phyloP scores from a whole-genome alignment of 2,113 vertebrate species.

The Petroica traversi region DNA sequence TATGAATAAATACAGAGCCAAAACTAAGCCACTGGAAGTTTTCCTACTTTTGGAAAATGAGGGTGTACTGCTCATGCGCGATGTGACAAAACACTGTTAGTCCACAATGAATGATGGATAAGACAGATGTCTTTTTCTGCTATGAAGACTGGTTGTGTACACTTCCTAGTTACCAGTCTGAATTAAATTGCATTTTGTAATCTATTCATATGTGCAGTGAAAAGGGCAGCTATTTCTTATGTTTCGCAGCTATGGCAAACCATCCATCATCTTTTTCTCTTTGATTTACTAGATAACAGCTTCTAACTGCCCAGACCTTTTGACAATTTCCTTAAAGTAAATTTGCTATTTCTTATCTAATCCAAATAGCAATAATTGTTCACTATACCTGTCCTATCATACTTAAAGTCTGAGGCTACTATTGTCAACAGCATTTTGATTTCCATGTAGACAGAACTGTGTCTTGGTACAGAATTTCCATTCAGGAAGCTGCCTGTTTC shows the following conservation, averaged over 20 bases:
- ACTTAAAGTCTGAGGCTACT: not conserved
- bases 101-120: not conserved
- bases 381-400: not conserved
- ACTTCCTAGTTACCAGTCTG: not conserved
- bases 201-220: not conserved
- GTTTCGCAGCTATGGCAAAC: slow-evolving; percentile 4
- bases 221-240: slow-evolving; percentile 21
- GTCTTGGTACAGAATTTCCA: not conserved
- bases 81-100: not conserved
- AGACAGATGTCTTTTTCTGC: not conserved
- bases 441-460: not conserved
- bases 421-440: not conserved
- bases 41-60: not conserved
- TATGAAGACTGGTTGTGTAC: not conserved
- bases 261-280: not conserved
- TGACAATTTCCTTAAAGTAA: slow-evolving; percentile 5
- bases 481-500: not conserved
- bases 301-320: not conserved
- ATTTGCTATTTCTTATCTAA: slow-evolving; percentile 27
- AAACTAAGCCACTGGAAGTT: not conserved
- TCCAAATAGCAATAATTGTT: slow-evolving; percentile 17
- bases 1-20: not conserved
- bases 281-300: not conserved
- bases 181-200: slow-evolving; percentile 21
- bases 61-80: not conserved